Evolutionary conservation across 2,113 vertebrate species (phyloP).

Genomic region (Amblyornis subalaris): DNA sequence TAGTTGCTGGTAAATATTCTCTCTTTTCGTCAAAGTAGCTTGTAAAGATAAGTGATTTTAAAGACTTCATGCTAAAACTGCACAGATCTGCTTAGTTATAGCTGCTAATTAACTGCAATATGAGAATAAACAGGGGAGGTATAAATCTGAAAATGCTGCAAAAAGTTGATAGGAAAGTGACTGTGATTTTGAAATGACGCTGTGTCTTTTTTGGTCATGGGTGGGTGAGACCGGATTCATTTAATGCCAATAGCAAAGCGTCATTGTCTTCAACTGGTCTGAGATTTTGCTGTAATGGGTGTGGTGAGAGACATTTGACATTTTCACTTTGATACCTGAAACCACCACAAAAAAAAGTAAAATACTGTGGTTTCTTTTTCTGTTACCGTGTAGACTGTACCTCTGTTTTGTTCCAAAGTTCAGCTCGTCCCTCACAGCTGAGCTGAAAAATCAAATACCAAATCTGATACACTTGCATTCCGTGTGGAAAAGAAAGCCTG

Average conservation of each 20-base stretch:
- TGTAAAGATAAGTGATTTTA: neutral
- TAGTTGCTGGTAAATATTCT: neutral
- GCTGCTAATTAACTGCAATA: neutral
- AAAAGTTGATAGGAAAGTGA: neutral
- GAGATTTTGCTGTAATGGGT: slow-evolving; percentile 28
- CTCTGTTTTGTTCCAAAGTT: neutral
- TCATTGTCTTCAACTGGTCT: neutral
- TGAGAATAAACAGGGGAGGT: neutral
- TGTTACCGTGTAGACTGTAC: neutral
- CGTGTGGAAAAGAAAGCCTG: slow-evolving; percentile 25
- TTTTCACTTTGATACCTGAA: slow-evolving; percentile 38
- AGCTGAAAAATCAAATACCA: slow-evolving; percentile 36
- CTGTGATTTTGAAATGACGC: neutral
- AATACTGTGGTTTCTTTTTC: neutral
- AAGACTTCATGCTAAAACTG: neutral
- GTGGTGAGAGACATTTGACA: neutral
- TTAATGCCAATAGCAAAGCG: slow-evolving; percentile 19
- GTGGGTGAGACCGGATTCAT: neutral
- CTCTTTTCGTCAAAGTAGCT: neutral
- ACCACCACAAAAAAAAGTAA: neutral
- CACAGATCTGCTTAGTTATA: neutral
- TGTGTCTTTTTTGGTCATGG: neutral
- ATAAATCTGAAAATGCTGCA: neutral
- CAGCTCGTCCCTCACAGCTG: neutral
- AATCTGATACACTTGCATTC: neutral